Percentiles rank a stretch among this genome's conserved stretches.
These are phyloP conservation scores for Conger conger DNA, from an alignment of 2,113 vertebrate species.

Conservation along the genomic window DNA sequence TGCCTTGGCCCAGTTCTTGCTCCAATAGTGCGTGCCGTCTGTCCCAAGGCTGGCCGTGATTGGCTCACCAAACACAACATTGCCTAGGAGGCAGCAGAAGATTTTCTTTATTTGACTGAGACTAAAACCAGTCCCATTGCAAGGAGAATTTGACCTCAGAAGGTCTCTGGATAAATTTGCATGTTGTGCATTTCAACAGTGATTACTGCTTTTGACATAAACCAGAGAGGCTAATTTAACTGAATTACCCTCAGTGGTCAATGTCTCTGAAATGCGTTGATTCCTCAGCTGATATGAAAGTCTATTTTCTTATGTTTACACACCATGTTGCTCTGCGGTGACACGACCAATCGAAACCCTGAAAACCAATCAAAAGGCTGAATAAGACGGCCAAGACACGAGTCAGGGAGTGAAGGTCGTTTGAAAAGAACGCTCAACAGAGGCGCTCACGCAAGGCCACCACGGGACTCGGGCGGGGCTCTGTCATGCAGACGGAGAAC, in stretches of 20 bases:
- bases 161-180: not conserved
- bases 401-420: slow-evolving; percentile 1
- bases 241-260: not conserved
- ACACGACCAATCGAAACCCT: slow-evolving; percentile 15
- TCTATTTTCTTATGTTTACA: not conserved
- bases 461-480: not conserved
- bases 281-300: not conserved
- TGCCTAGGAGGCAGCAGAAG: slow-evolving; percentile 68
- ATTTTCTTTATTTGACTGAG: not conserved
- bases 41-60: slow-evolving; percentile 93
- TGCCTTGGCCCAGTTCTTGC: slow-evolving; percentile 98
- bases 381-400: slow-evolving; percentile 2
- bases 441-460: not conserved
- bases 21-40: slow-evolving; percentile 98
- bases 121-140: not conserved
- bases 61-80: slow-evolving; percentile 95
- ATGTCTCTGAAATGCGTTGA: not conserved
- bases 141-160: no score
- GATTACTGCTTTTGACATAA: not conserved
- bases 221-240: not conserved
- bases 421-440: not conserved
- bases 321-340: not conserved
- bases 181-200: not conserved
- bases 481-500: not conserved
- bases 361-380: no score